Conservation (phyloP, 2,888 invertebrate genomes). For the Parnassius glacialis region DNA sequence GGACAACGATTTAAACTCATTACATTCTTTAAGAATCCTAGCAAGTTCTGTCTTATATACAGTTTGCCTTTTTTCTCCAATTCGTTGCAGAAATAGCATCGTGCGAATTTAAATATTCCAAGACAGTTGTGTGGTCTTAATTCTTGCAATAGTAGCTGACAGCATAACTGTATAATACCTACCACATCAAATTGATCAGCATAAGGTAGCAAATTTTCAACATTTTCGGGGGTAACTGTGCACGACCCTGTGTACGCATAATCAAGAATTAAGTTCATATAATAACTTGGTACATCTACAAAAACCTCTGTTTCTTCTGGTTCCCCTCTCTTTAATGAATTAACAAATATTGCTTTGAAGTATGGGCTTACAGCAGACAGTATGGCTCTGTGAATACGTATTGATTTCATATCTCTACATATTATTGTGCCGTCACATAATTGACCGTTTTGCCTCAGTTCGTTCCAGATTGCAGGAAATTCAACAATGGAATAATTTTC, state of each 20-base stretch:
- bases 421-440: constrained; percentile 86
- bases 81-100: constrained; percentile 85
- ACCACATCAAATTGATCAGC: constrained; percentile 88
- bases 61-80: constrained; percentile 82
- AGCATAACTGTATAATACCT: constrained; percentile 86
- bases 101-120: constrained; percentile 86
- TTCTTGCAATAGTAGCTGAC: constrained; percentile 83
- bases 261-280: constrained; percentile 85
- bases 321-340: constrained; percentile 82
- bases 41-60: constrained; percentile 81
- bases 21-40: constrained; percentile 82
- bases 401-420: constrained; percentile 82
- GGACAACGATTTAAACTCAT: constrained; percentile 82
- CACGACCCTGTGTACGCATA: constrained; percentile 88
- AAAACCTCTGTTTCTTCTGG: constrained; percentile 82
- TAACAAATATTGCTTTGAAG: constrained; percentile 86
- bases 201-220: constrained; percentile 84
- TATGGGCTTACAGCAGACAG: constrained; percentile 87
- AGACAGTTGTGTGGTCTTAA: constrained; percentile 85
- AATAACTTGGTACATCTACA: constrained; percentile 80
- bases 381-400: constrained; percentile 85
- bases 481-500: constrained; percentile 81
- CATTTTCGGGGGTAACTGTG: constrained; percentile 83
- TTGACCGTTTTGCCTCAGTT: constrained; percentile 83
- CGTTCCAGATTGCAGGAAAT: constrained; percentile 85